Evolutionary conservation across 2,888 invertebrate genomes (phyloP), one percentile per base, ranked within the genome.

Genomic region (Merodon equestris): DNA sequence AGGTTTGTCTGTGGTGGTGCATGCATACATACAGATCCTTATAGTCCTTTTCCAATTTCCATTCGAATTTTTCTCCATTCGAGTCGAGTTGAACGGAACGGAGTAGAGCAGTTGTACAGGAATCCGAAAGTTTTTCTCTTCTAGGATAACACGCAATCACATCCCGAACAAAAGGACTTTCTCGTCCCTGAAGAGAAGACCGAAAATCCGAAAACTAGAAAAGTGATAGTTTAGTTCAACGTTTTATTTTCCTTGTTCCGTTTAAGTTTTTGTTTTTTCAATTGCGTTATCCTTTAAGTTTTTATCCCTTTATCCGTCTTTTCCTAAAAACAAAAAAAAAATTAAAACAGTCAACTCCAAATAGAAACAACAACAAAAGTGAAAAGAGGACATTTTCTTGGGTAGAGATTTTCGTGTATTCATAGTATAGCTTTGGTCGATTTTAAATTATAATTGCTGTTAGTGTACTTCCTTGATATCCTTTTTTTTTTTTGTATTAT

Each of bases 171-270:
- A 72, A 72, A 3, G 72, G 74, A 61, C 61, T 63, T 68, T 74
- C 61, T 68, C 56, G 61, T 74, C 61, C 61, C 56, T 51, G 42
- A 68, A 74, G 63, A 74, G 56, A 53, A 67, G 47, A 73, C 53
- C 66, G 44, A 60, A 72, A 45, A 40, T 44, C 34, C 44, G 14
- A 34, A 42, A 63, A 40, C 48, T 57, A 68, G 67, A 58, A 68
- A 68, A 68, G 68, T 53, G 60, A 58, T 72, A 51, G 53, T 72
- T 72, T 72, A 51, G 15, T 38, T 50, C 45, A 56, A 57, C 13
- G 44, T 53, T 53, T 57, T 64, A n/a, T 72, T 45, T 54, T 63
- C 53, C 57, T 64, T 42, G 57, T 72, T 64, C 57, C 38, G 45
- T 72, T 72, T 64, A 12, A 58, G 40, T 40, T 40, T 40, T 42